A percentile compares a stretch with the other conserved stretches of the same genome.
These are phyloP conservation scores for Cyanoderma ruficeps DNA, from an alignment of 2,113 vertebrate genomes.

Conservation along the genomic window DNA sequence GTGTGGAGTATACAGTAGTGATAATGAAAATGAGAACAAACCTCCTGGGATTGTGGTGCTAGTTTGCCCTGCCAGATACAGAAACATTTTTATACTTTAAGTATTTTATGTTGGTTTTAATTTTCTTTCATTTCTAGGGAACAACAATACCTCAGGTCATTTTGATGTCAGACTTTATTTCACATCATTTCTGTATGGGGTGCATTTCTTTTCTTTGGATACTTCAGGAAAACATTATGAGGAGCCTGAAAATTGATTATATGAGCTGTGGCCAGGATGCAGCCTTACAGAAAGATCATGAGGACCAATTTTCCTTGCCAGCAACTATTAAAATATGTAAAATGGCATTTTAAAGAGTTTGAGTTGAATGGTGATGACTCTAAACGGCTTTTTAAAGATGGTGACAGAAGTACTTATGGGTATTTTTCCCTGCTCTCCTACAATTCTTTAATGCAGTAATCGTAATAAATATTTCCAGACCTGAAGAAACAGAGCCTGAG, in stretches of 20 bases:
- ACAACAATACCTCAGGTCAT: background rate
- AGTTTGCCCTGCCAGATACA: background rate
- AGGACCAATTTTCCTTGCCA: background rate
- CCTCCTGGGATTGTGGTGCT: background rate
- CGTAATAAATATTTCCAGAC: background rate
- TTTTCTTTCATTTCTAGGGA: background rate
- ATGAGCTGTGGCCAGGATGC: background rate
- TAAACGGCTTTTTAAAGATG: background rate
- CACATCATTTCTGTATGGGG: background rate
- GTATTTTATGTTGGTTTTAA: background rate
- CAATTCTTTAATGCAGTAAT: background rate
- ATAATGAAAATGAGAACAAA: background rate
- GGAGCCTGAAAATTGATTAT: background rate
- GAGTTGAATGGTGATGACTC: background rate
- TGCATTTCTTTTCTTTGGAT: background rate
- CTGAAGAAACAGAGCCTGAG: background rate
- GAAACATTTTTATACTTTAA: background rate
- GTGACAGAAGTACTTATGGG: background rate
- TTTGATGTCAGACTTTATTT: background rate
- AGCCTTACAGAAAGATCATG: background rate
- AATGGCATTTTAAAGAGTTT: background rate
- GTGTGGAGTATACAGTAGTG: background rate
- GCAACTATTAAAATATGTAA: conserved; percentile 7
- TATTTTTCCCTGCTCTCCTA: background rate
- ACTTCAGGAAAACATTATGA: background rate